Percentiles rank a stretch among this genome's conserved stretches.
These are phyloP conservation scores for Poecile atricapillus DNA, from an alignment of 2,113 vertebrate genomes.

Conservation along the genomic window DNA sequence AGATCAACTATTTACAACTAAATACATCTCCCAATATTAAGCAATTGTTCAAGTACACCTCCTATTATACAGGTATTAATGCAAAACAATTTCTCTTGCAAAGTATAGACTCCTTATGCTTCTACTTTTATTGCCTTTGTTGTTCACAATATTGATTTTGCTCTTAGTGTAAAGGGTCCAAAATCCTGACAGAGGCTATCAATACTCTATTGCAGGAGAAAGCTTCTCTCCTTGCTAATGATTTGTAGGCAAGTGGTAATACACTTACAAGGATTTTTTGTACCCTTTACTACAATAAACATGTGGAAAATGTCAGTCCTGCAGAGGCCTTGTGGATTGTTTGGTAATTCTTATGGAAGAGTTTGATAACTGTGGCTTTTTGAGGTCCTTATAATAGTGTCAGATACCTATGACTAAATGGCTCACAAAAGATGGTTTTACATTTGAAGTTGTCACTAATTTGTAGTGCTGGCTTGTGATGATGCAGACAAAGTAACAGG, in stretches of 20 bases:
- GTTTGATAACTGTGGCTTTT: neutral
- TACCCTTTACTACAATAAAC: neutral
- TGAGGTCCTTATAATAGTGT: neutral
- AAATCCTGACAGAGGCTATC: neutral
- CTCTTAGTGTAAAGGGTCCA: neutral
- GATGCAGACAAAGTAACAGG: neutral
- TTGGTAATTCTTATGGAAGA: neutral
- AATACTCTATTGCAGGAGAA: neutral
- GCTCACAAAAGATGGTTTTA: neutral
- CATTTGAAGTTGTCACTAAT: neutral
- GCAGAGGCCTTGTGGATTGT: neutral
- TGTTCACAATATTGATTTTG: neutral
- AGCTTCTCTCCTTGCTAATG: neutral
- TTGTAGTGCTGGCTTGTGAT: neutral
- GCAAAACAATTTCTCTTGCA: neutral
- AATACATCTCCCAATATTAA: neutral
- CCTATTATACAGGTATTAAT: neutral
- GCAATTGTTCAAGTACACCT: neutral
- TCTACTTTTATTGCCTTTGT: neutral
- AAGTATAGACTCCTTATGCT: neutral
- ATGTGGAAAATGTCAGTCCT: neutral
- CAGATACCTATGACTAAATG: neutral
- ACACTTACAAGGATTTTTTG: neutral
- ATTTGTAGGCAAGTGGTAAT: neutral
- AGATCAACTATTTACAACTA: neutral